A percentile compares a stretch with the other conserved stretches of the same genome.
Evolutionary conservation across 2,797 vertebrate species (phyloP).

Genomic region (Chaetophractus vellerosus): DNA sequence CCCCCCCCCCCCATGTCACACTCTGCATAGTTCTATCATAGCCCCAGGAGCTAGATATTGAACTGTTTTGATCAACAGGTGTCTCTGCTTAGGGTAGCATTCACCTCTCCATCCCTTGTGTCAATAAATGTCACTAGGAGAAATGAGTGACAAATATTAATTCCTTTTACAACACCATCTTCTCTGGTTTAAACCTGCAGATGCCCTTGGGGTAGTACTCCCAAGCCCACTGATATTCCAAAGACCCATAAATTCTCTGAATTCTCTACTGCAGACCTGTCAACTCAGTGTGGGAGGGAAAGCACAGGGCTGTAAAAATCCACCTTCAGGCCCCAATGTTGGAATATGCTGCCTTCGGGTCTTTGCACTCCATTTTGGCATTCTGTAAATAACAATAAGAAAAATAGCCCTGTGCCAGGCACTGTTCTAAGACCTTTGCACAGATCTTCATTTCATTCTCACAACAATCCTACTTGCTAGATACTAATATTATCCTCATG

Average conservation of each 20-base stretch:
- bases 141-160: neutral
- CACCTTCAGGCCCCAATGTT: neutral
- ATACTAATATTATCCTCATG: neutral
- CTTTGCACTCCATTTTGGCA: neutral
- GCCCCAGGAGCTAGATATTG: neutral
- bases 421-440: neutral
- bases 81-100: neutral
- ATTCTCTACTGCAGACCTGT: neutral
- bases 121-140: neutral
- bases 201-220: neutral
- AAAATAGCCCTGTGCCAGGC: neutral
- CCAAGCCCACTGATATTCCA: neutral
- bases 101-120: neutral
- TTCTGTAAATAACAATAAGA: neutral
- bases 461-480: neutral
- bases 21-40: neutral
- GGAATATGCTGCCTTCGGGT: neutral
- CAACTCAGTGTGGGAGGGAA: neutral
- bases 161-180: neutral
- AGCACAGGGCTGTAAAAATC: neutral
- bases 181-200: neutral
- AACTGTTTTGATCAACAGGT: neutral
- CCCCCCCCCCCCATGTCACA: rapidly evolving
- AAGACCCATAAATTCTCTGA: conserved; percentile 10
- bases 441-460: neutral